These are phyloP conservation scores for Chroicocephalus ridibundus DNA, from an alignment of 2,113 vertebrate genomes.

Conservation along the genomic window DNA sequence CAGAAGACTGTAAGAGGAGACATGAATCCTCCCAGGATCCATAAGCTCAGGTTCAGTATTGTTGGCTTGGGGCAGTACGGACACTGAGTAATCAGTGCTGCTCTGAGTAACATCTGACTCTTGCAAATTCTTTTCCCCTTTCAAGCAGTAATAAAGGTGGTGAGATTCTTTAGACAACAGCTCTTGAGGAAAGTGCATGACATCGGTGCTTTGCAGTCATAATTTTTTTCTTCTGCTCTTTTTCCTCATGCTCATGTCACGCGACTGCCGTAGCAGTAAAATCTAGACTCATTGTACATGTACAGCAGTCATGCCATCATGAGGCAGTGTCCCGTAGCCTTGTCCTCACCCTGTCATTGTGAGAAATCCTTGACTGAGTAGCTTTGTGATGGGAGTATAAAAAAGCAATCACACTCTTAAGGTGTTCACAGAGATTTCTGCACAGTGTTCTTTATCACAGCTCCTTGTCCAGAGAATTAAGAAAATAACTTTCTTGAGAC, in stretches of 20 bases:
- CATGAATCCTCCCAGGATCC: not conserved
- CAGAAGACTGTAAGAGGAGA: not conserved
- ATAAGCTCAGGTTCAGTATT: not conserved
- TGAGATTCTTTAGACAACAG: not conserved
- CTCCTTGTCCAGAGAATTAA: not conserved
- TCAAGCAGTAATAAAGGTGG: not conserved
- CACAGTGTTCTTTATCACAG: not conserved
- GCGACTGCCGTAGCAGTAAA: not conserved
- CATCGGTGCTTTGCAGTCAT: fast-evolving
- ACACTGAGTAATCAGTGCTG: not conserved
- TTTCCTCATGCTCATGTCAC: not conserved
- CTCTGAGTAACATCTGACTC: not conserved
- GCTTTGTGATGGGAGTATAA: not conserved
- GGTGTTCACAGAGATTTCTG: not conserved
- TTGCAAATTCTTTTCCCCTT: not conserved
- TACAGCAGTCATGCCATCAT: not conserved
- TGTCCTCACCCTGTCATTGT: not conserved
- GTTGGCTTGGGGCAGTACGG: not conserved
- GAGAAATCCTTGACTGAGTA: not conserved
- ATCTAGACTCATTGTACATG: not conserved
- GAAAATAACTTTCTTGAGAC: not conserved
- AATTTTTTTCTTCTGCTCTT: not conserved
- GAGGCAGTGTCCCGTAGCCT: not conserved
- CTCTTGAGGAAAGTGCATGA: not conserved
- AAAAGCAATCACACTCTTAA: not conserved